Percentiles rank a stretch among this genome's conserved stretches.
These are phyloP conservation scores for Brachynemurus nebulosus DNA, from an alignment of 2,888 invertebrate genomes.

Conservation along the genomic window DNA sequence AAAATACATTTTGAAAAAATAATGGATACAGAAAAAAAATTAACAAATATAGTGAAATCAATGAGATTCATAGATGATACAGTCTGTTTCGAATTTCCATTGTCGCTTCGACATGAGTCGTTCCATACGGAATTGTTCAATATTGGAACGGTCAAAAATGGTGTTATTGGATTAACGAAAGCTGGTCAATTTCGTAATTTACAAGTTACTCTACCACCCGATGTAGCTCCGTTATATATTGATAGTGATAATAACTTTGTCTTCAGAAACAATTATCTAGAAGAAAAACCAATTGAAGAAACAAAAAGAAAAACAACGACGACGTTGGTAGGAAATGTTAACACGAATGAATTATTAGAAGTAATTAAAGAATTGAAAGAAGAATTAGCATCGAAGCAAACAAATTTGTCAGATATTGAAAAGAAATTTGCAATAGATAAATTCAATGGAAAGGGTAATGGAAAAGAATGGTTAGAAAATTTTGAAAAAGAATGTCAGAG, in stretches of 20 bases:
- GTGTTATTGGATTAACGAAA: neutral
- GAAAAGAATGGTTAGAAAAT: neutral
- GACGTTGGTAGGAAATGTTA: no score
- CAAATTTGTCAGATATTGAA: neutral
- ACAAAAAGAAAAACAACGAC: no score
- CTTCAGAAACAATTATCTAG: neutral
- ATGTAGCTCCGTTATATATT: neutral
- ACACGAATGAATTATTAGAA: no score
- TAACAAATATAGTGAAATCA: no score
- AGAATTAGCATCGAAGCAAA: no score
- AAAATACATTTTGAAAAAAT: no score
- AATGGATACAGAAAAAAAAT: no score
- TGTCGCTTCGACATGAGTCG: neutral
- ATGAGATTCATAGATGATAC: no score
- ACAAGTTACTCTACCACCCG: neutral
- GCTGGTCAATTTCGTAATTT: neutral
- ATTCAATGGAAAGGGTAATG: neutral
- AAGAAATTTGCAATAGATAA: neutral
- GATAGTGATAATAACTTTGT: neutral
- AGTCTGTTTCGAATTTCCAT: no score
- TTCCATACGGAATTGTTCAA: neutral
- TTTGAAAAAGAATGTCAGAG: slow-evolving; percentile 1
- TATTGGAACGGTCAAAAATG: slow-evolving; percentile 1
- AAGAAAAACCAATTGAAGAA: neutral
- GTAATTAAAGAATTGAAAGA: no score